A percentile compares a stretch with the other conserved stretches of the same genome.
phyloP scores from a whole-genome alignment of 2,888 invertebrate genomes.

The Drosophila mulleri region DNA sequence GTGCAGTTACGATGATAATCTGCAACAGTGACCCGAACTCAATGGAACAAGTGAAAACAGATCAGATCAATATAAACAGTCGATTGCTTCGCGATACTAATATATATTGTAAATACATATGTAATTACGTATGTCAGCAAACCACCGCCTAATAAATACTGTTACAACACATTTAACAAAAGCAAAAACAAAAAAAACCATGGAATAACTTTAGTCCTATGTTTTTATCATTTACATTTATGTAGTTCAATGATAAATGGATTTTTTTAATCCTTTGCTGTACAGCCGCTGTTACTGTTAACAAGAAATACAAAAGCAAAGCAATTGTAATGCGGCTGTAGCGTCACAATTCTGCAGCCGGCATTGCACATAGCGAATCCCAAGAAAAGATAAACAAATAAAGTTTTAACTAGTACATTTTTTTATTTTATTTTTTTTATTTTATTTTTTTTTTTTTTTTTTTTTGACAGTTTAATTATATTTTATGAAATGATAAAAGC shows the following conservation, averaged over 20 bases:
- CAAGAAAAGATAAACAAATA: conserved; percentile 15
- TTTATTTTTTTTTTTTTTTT: not conserved
- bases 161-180: conserved; percentile 30
- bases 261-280: conserved; percentile 17
- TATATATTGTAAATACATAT: conserved; percentile 18
- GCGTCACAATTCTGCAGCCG: conserved; percentile 30
- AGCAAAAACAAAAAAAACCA: not conserved
- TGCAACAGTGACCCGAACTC: conserved; percentile 13
- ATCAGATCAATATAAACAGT: not conserved
- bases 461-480: conserved; percentile 13
- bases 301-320: conserved; percentile 16
- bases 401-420: conserved; percentile 2
- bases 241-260: conserved; percentile 21
- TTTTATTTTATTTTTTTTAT: conserved; percentile 2
- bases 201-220: conserved; percentile 26
- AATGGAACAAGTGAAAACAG: conserved; percentile 14
- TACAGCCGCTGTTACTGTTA: conserved; percentile 20
- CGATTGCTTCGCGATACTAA: conserved; percentile 11
- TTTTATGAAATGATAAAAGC: conserved; percentile 22
- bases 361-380: conserved; percentile 27
- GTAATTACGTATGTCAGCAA: conserved; percentile 43
- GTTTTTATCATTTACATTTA: conserved; percentile 35
- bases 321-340: conserved; percentile 15
- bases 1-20: conserved; percentile 11
- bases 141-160: conserved; percentile 58